Conservation (phyloP, 2,113 vertebrate genomes). For the Microcebus jonahi region DNA sequence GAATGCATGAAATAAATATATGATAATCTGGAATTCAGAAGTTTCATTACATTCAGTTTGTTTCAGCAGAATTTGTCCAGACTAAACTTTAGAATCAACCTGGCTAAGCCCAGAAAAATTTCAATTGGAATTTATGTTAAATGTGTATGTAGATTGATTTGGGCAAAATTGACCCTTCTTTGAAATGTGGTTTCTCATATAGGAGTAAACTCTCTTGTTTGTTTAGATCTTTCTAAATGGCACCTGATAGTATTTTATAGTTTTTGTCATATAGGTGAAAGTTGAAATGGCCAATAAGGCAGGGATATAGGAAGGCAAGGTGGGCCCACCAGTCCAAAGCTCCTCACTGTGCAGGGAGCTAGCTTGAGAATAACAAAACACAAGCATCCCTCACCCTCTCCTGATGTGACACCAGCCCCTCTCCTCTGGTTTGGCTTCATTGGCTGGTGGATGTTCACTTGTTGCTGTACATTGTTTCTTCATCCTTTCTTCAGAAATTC, state of each 20-base stretch:
- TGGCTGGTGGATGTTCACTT: background rate
- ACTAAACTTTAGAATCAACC: background rate
- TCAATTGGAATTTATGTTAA: background rate
- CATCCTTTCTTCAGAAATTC: constrained; percentile 8
- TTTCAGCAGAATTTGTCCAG: background rate
- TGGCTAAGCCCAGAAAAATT: background rate
- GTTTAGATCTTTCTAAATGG: background rate
- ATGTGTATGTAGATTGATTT: background rate
- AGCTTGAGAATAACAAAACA: background rate
- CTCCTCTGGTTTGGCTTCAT: background rate
- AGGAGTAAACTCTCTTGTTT: constrained; percentile 4
- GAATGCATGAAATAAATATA: background rate
- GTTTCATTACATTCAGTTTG: background rate
- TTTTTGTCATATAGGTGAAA: background rate
- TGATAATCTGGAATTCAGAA: background rate
- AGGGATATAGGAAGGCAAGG: background rate
- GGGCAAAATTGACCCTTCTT: background rate
- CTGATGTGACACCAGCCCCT: background rate
- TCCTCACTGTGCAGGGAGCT: background rate
- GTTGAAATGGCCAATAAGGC: background rate
- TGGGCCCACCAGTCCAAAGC: background rate
- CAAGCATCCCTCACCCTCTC: background rate
- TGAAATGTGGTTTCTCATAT: background rate
- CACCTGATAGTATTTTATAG: background rate
- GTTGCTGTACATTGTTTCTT: background rate